These are phyloP conservation scores for Gymnodraco acuticeps DNA, from an alignment of 2,797 vertebrate genomes.

Conservation along the genomic window DNA sequence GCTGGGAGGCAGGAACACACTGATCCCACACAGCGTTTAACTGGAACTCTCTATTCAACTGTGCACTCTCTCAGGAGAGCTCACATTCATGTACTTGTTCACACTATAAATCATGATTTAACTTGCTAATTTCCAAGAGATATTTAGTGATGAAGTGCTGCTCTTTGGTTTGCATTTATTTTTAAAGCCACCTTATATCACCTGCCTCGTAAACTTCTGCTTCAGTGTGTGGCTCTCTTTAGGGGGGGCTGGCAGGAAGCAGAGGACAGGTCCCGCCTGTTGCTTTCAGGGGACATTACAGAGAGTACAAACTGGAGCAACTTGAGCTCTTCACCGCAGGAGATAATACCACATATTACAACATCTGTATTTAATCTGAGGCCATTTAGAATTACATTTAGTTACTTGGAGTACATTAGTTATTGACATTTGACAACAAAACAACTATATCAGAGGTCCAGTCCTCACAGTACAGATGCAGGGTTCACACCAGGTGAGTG, in stretches of 20 bases:
- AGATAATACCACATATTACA: background rate
- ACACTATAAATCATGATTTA: slow-evolving; percentile 26
- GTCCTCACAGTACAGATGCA: background rate
- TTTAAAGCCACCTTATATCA: background rate
- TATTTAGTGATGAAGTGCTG: background rate
- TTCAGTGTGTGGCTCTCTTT: background rate
- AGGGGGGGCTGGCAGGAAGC: background rate
- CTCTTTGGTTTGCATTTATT: slow-evolving; percentile 5
- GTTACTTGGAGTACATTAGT: accelerated
- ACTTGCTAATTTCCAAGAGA: slow-evolving; percentile 4
- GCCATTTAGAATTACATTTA: too few species aligned
- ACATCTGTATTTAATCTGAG: background rate
- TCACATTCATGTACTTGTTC: background rate
- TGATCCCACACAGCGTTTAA: slow-evolving; percentile 45
- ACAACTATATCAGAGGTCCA: background rate
- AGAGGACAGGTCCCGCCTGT: too few species aligned
- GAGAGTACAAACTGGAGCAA: too few species aligned
- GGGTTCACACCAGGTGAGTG: background rate
- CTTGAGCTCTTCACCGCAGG: too few species aligned
- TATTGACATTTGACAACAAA: background rate
- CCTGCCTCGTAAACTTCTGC: background rate
- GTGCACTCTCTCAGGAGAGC: slow-evolving; percentile 14
- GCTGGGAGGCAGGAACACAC: slow-evolving; percentile 37
- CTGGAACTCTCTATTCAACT: background rate
- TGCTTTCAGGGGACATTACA: too few species aligned